Evolutionary conservation across 2,888 invertebrate species (phyloP).

Genomic region (Unio pictorum): DNA sequence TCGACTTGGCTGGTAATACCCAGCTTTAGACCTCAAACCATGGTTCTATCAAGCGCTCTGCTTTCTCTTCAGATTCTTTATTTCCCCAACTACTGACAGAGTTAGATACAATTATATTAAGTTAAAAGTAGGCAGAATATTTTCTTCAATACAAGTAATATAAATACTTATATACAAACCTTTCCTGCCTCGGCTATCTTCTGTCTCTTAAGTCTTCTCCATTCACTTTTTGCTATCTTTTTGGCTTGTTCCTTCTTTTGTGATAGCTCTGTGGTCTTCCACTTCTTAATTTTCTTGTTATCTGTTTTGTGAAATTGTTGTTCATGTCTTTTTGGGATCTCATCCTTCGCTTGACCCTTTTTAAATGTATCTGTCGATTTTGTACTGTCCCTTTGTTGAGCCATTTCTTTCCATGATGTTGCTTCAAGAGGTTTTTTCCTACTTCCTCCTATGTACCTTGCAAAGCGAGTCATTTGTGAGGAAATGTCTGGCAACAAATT

Average conservation of each 20-base stretch:
- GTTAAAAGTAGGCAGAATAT: no score
- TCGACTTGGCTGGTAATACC: no score
- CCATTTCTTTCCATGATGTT: conserved; percentile 45
- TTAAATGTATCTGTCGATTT: conserved; percentile 8
- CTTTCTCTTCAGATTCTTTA: no score
- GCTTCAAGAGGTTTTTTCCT: conserved; percentile 47
- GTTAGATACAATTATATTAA: no score
- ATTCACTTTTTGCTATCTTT: conserved; percentile 49
- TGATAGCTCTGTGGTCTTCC: conserved; percentile 11
- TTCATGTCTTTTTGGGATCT: conserved; percentile 2
- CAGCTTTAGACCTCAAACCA: no score
- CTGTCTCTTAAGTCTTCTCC: conserved; percentile 47
- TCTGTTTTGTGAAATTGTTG: not conserved
- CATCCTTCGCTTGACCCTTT: conserved; percentile 11
- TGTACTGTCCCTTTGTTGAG: conserved; percentile 10
- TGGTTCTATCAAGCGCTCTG: no score
- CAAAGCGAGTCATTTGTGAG: conserved; percentile 54
- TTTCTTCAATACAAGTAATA: no score
- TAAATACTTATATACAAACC: conserved; percentile 22
- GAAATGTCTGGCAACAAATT: not conserved
- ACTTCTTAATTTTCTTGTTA: conserved; percentile 10
- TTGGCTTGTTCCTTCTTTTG: conserved; percentile 17
- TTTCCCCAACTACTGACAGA: no score
- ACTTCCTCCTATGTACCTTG: conserved; percentile 39
- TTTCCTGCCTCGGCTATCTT: conserved; percentile 34